Evolutionary conservation across 2,797 vertebrate species (phyloP).

Genomic region (Microctenopoma stevenorrisi): DNA sequence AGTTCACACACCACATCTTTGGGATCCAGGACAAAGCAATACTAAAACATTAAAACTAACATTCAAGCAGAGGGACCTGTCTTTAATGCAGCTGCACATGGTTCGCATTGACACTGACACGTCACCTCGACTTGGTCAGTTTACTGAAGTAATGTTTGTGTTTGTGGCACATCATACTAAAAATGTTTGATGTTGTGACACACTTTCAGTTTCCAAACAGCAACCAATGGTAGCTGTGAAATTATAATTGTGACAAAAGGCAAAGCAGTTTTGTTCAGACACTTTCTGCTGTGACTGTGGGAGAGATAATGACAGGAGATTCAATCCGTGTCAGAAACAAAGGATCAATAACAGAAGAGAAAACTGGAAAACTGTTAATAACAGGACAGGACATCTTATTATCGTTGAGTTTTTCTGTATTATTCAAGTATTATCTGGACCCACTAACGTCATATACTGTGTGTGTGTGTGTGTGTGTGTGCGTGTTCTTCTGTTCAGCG

Average conservation of each 20-base stretch:
- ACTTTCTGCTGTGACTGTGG: neutral
- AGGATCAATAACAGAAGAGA: constrained; percentile 8
- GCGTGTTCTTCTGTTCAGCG: constrained; percentile 49
- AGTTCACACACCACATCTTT: no score
- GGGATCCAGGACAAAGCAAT: no score
- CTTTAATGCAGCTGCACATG: no score
- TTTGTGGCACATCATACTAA: neutral
- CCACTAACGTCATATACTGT: constrained; percentile 23
- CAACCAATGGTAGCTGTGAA: no score
- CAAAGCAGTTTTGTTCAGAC: neutral
- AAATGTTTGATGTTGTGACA: neutral
- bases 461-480: neutral
- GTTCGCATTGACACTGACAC: no score
- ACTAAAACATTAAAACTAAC: no score
- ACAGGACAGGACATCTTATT: constrained; percentile 59
- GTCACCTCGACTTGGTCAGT: neutral
- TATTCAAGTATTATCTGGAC: constrained; percentile 51
- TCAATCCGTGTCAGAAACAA: neutral
- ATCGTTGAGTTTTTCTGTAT: constrained; percentile 66
- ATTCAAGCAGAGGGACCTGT: no score
- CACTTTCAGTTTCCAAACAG: neutral
- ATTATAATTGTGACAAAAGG: neutral
- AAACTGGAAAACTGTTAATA: constrained; percentile 36
- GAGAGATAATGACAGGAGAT: neutral
- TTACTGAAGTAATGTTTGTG: neutral